These are phyloP conservation scores for Chaetodon auriga DNA, from an alignment of 2,113 vertebrate species.

Conservation along the genomic window DNA sequence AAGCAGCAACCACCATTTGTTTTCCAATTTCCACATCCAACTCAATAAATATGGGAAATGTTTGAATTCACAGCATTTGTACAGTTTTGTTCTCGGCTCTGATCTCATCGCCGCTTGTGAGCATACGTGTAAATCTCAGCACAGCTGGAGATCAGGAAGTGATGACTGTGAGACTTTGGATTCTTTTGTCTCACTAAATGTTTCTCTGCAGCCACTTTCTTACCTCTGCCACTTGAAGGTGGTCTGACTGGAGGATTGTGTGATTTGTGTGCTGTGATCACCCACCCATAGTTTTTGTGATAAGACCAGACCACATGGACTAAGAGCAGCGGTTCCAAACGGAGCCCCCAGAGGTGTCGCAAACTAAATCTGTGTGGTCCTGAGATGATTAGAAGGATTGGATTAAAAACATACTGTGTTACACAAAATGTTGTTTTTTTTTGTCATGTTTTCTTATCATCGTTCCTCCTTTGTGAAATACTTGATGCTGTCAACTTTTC, in stretches of 20 bases:
- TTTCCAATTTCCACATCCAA: background rate
- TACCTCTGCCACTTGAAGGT: background rate
- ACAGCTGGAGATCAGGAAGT: constrained; percentile 1
- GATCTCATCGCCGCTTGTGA: background rate
- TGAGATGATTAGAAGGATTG: background rate
- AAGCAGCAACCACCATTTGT: background rate
- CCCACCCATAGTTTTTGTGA: background rate
- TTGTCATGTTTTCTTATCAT: too few relatives aligned
- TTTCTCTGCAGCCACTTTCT: background rate
- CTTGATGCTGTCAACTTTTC: background rate
- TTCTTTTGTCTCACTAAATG: background rate
- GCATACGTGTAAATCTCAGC: background rate
- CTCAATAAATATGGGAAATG: background rate
- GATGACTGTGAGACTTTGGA: background rate
- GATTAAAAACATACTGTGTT: background rate
- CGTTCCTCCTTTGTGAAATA: background rate
- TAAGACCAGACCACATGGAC: background rate
- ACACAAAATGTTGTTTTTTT: background rate
- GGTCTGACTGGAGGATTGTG: background rate
- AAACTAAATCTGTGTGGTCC: background rate
- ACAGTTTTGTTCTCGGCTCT: background rate
- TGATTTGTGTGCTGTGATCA: background rate
- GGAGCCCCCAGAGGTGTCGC: background rate
- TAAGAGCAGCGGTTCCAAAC: too few relatives aligned
- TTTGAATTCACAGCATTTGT: background rate